A percentile compares a stretch with the other conserved stretches of the same genome.
Conservation (phyloP, 2,797 vertebrate genomes). For the Acanthurus lineatus region DNA sequence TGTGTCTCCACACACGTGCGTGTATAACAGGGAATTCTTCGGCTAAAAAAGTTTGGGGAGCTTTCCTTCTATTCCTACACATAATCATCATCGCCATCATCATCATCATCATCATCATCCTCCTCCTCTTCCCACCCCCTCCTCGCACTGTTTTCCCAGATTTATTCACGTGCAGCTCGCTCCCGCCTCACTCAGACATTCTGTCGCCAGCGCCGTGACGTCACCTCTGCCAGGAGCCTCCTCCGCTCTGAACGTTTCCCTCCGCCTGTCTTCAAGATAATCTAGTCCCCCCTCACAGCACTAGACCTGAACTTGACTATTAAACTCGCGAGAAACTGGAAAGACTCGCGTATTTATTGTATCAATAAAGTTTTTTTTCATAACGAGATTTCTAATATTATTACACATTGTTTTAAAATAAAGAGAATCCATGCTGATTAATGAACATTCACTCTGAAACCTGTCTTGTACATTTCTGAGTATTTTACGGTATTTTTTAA, state of each 20-base stretch:
- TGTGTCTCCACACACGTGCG: not conserved
- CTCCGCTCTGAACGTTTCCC: constrained; percentile 76
- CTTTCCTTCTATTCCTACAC: constrained; percentile 44
- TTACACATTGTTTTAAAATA: not conserved
- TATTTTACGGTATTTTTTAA: not conserved
- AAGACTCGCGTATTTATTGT: not conserved
- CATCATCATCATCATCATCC: constrained; percentile 27
- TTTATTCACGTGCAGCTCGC: constrained; percentile 88
- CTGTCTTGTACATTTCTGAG: too few species aligned
- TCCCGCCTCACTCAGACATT: constrained; percentile 90
- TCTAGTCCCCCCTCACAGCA: constrained; percentile 81
- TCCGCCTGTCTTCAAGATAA: constrained; percentile 81
- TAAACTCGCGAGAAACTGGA: not conserved
- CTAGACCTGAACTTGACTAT: constrained; percentile 54
- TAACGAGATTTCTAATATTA: not conserved
- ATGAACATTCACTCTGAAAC: too few species aligned
- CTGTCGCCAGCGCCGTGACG: constrained; percentile 90
- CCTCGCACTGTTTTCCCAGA: constrained; percentile 85
- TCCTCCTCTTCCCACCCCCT: constrained; percentile 16
- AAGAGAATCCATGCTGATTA: too few species aligned
- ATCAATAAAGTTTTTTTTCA: not conserved
- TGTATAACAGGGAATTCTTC: constrained; percentile 30
- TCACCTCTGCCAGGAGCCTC: constrained; percentile 79
- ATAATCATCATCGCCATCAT: constrained; percentile 42
- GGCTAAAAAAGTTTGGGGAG: constrained; percentile 34